Percentiles rank a stretch among this genome's conserved stretches.
Evolutionary conservation across 2,888 invertebrate species (phyloP).

Genomic region (Tribolium freemani): DNA sequence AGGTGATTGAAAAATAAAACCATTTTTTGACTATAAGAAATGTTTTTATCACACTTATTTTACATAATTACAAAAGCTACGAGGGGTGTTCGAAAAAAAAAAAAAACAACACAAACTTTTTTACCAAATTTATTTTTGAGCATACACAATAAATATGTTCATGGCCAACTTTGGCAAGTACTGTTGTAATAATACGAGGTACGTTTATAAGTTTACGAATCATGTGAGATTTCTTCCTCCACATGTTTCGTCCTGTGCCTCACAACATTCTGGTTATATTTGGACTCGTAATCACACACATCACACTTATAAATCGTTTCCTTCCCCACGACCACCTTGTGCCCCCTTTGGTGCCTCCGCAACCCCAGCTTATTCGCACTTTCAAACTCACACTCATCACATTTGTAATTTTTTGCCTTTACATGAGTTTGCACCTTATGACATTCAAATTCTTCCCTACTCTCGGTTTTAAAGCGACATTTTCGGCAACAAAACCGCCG

Average conservation of each 20-base stretch:
- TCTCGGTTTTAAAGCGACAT: not conserved
- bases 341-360: not conserved
- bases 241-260: not conserved
- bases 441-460: not conserved
- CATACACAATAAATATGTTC: no score
- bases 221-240: no score
- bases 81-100: no score
- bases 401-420: not conserved
- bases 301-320: not conserved
- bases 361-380: not conserved
- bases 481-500: not conserved
- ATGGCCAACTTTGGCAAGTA: no score
- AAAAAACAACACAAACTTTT: no score
- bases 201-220: no score
- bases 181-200: no score
- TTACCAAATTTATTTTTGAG: no score
- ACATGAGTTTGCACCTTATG: not conserved
- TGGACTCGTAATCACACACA: not conserved
- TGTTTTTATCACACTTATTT: no score
- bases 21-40: no score
- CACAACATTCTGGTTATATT: not conserved
- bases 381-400: not conserved
- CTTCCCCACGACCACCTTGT: not conserved
- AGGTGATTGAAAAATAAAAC: no score
- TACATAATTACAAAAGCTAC: no score